Evolutionary conservation across 2,888 invertebrate species (phyloP), one percentile per base, ranked within the genome.

Genomic region (Tetropium fuscum): DNA sequence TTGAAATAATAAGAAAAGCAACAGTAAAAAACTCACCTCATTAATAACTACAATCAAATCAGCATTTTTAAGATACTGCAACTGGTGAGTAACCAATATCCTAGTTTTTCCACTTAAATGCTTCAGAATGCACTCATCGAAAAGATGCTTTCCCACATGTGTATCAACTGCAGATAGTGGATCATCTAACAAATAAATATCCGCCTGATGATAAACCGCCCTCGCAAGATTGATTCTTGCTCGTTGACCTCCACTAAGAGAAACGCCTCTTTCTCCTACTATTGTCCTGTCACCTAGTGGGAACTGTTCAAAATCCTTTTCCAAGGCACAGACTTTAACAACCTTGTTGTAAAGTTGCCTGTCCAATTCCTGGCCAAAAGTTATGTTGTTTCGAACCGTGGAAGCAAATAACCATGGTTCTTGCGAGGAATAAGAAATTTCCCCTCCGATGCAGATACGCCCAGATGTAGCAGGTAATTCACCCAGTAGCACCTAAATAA

Each of bases 101-200:
- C 87, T 79, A 1, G 88, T 87, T 75, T 88, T 88, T 3, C 83
- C 78, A 45, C 79, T 80, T 60, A 90, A 79, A 53, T 83, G 81
- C 6, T 82, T 81, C 3, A 82, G 80, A 41, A 92, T 88, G 43
- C 91, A 93, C 80, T 90, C 86, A 47, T 91, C 87, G 73, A 92
- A 92, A 4, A 93, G 81, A 78, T 90, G 89, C 58, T 87, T 86
- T 0, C 90, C 90, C n/a, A 93, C 92, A 60, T 88, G 87, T 0
- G 90, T 85, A 78, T 93, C 93, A 0, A 93, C 92, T 0, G 93
- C 92, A 54, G 90, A 90, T 2, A 93, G 78, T 0, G 93, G 93
- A 81, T 93, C 93, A 74, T 93, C 93, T 30, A 93, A 78, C 2
- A 93, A 80, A 74, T 92, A 93, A 57, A 93, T 85, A 70, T 90